A percentile compares a stretch with the other conserved stretches of the same genome.
phyloP scores from a whole-genome alignment of 2,113 vertebrate species.

The Hepsetus odoe region DNA sequence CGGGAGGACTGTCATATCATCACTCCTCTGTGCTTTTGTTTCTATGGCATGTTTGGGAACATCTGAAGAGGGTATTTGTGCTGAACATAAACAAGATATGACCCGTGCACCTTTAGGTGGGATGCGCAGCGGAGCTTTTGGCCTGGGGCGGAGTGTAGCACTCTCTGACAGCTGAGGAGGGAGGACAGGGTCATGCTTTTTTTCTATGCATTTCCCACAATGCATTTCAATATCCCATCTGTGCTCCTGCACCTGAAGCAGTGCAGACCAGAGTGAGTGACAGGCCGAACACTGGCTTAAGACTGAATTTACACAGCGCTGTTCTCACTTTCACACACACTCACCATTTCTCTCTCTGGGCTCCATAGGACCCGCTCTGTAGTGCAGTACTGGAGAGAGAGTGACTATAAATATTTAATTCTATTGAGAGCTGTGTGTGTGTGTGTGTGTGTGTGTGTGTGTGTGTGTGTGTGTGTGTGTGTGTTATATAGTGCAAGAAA shows the following conservation, averaged over 20 bases:
- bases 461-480: too few species aligned
- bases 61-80: conserved; percentile 30
- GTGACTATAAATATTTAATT: conserved; percentile 7
- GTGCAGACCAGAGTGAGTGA: neutral
- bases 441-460: conserved; percentile 25
- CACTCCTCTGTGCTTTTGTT: conserved; percentile 20
- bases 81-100: conserved; percentile 26
- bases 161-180: neutral
- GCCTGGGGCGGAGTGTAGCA: conserved; percentile 2
- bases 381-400: neutral
- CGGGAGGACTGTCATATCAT: conserved; percentile 14
- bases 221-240: conserved; percentile 24
- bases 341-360: neutral
- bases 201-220: neutral
- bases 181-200: neutral
- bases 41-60: conserved; percentile 45
- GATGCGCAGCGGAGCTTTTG: too few species aligned
- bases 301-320: neutral
- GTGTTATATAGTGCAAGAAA: too few species aligned
- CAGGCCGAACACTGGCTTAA: neutral
- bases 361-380: neutral
- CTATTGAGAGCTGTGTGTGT: neutral
- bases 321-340: neutral
- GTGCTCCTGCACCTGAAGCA: neutral
- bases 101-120: conserved; percentile 34